Percentiles rank a stretch among this genome's conserved stretches.
phyloP scores from a whole-genome alignment of 2,113 vertebrate species.

The Cettia cetti region DNA sequence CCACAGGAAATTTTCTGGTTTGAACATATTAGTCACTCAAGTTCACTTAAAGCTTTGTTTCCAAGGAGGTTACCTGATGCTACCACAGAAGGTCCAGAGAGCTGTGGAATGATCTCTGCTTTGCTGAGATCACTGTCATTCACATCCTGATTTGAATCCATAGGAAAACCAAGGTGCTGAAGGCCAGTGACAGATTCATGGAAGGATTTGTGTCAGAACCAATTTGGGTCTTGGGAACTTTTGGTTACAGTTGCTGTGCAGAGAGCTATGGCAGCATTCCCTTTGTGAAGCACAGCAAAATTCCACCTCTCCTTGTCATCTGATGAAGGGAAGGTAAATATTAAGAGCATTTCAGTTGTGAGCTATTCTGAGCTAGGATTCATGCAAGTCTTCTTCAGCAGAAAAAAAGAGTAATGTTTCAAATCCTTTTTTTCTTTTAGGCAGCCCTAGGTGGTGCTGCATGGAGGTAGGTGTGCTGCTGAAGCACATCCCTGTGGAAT shows the following conservation, averaged over 20 bases:
- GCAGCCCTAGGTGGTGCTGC: background rate
- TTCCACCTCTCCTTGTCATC: background rate
- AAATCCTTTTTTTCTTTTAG: background rate
- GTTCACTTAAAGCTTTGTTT: background rate
- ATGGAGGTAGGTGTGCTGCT: background rate
- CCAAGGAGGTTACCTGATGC: background rate
- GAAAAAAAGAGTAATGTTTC: background rate
- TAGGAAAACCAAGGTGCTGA: background rate
- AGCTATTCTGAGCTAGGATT: background rate
- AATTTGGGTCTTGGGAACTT: background rate
- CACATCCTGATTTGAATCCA: background rate
- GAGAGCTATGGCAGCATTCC: accelerated
- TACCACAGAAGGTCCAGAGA: background rate
- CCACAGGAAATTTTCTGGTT: conserved; percentile 26
- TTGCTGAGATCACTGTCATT: background rate
- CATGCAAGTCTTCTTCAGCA: background rate
- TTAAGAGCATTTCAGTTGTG: background rate
- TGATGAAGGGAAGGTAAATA: background rate
- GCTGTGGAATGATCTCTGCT: background rate
- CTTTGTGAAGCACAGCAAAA: background rate
- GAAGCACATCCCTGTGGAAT: background rate
- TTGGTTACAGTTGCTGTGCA: background rate
- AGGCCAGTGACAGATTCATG: background rate
- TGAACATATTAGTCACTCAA: conserved; percentile 39
- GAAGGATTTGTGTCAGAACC: background rate